Evolutionary conservation across 2,113 vertebrate species (phyloP).

Genomic region (Lepus timidus): DNA sequence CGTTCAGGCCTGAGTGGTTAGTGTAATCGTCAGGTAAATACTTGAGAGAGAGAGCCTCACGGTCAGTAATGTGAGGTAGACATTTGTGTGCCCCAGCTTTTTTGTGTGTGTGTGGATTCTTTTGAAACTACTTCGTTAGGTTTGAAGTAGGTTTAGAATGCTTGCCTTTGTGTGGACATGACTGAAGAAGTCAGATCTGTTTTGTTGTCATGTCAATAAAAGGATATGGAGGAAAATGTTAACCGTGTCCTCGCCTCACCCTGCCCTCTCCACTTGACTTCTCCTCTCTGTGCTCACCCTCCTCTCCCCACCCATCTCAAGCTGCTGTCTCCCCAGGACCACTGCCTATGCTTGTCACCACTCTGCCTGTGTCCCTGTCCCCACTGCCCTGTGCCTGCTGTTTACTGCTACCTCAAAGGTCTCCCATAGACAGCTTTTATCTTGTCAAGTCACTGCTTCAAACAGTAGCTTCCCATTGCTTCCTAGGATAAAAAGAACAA

Average conservation of each 20-base stretch:
- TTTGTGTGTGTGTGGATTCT: neutral
- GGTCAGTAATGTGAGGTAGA: neutral
- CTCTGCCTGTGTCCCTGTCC: no score
- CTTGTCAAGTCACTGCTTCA: neutral
- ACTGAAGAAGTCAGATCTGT: neutral
- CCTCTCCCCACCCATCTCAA: neutral
- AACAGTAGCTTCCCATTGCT: neutral
- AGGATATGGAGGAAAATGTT: constrained; percentile 13
- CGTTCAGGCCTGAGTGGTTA: neutral
- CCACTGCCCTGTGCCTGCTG: neutral
- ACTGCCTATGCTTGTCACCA: neutral
- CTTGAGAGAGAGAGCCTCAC: neutral
- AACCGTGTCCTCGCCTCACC: neutral
- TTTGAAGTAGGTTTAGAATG: neutral
- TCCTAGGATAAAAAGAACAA: no score
- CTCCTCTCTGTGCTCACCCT: neutral
- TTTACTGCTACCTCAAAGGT: no score
- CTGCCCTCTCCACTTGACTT: neutral
- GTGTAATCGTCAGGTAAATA: neutral
- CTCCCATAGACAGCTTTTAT: neutral
- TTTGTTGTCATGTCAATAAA: neutral
- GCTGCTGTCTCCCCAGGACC: neutral
- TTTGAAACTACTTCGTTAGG: neutral
- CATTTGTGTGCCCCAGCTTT: neutral
- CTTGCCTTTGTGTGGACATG: neutral